Evolutionary conservation across 2,797 vertebrate species (phyloP).

Genomic region (Silurus aristotelis): DNA sequence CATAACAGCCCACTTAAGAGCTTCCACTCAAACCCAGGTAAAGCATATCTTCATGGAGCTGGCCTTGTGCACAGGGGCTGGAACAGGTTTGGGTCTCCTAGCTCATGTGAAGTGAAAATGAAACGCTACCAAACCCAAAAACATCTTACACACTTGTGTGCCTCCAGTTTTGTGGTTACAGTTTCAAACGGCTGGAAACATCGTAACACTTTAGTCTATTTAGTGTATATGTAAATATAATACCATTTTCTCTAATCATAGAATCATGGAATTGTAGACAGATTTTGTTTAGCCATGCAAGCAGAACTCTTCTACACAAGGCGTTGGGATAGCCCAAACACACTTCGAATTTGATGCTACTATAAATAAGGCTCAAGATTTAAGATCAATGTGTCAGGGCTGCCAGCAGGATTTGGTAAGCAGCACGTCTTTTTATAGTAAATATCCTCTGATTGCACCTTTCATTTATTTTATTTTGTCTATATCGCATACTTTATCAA

Average conservation of each 20-base stretch:
- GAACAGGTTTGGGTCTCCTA: no score
- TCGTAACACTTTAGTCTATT: no score
- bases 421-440: not conserved
- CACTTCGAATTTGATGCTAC: not conserved
- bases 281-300: not conserved
- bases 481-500: conserved; percentile 64
- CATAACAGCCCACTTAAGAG: no score
- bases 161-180: no score
- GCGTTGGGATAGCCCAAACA: not conserved
- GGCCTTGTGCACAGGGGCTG: no score
- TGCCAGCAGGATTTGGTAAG: conserved; percentile 11
- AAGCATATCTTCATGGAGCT: no score
- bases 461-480: conserved; percentile 69
- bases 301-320: not conserved
- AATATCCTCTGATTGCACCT: conserved; percentile 51
- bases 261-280: not conserved
- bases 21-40: no score
- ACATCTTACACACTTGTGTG: no score
- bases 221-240: not conserved
- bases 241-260: not conserved
- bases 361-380: conserved; percentile 21
- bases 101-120: no score
- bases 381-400: conserved; percentile 10
- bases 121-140: no score
- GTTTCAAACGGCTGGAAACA: no score